Evolutionary conservation across 2,888 invertebrate genomes (phyloP).

Genomic region (Volucella inanis): DNA sequence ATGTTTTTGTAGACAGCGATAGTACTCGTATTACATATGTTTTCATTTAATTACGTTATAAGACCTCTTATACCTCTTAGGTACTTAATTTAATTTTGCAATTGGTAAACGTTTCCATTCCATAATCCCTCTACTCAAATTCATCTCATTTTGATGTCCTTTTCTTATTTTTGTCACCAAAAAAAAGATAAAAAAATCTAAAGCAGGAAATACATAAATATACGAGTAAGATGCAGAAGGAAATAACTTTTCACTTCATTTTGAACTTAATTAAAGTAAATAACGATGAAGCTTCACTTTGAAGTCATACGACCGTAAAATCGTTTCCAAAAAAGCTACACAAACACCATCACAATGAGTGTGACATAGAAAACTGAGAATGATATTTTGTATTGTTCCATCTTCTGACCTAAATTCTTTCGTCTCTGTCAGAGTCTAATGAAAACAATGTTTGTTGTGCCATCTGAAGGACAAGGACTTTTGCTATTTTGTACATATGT

Average conservation of each 20-base stretch:
- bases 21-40: neutral
- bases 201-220: no score
- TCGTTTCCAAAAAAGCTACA: conserved; percentile 23
- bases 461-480: conserved; percentile 41
- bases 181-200: neutral
- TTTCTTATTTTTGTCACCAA: neutral
- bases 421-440: no score
- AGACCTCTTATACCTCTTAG: conserved; percentile 22
- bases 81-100: conserved; percentile 48
- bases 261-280: conserved; percentile 64
- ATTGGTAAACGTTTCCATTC: conserved; percentile 5
- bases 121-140: no score
- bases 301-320: conserved; percentile 48
- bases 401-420: neutral
- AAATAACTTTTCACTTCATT: conserved; percentile 32
- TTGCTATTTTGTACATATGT: conserved; percentile 11
- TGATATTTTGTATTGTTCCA: neutral
- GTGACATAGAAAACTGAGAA: neutral
- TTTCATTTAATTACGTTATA: conserved; percentile 28
- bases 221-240: no score
- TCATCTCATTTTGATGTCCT: neutral
- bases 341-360: neutral
- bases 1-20: neutral
- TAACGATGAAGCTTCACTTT: conserved; percentile 41
- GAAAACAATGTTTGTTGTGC: conserved; percentile 7